Evolutionary conservation across 2,888 invertebrate genomes (phyloP).

Genomic region (Pilophorus perplexus): DNA sequence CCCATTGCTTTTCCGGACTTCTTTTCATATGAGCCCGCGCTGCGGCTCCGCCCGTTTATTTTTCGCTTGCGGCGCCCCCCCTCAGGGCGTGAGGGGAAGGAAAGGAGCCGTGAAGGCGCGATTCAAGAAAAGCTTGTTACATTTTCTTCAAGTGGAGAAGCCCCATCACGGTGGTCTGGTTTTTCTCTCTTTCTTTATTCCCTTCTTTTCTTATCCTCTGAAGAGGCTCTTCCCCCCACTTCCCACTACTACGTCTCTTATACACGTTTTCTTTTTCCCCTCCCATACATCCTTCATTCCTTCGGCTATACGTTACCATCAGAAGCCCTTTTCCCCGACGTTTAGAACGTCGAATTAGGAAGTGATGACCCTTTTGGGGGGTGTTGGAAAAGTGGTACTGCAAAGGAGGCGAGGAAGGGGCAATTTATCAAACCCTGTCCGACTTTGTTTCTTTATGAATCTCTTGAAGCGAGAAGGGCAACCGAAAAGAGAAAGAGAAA

Average conservation of each 20-base stretch:
- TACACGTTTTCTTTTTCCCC: conserved; percentile 8
- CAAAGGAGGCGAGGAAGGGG: background rate
- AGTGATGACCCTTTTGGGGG: conserved; percentile 34
- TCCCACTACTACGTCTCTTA: no score
- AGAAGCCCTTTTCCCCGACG: conserved; percentile 13
- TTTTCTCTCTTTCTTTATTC: conserved; percentile 11
- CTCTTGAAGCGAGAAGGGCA: background rate
- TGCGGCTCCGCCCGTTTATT: background rate
- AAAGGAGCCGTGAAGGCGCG: background rate
- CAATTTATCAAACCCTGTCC: conserved; percentile 39
- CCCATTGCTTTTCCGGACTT: conserved; percentile 5
- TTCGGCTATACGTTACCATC: conserved; percentile 32
- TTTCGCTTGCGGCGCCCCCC: no score
- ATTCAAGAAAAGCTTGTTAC: conserved; percentile 33
- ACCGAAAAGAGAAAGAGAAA: no score
- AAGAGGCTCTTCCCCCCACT: no score
- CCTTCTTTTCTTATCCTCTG: conserved; percentile 20
- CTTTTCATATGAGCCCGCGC: background rate
- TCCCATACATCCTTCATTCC: conserved; percentile 25
- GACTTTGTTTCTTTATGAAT: conserved; percentile 41
- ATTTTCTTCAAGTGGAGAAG: conserved; percentile 24
- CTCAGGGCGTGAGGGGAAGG: background rate
- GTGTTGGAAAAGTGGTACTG: background rate
- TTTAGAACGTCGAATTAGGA: conserved; percentile 40
- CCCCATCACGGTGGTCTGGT: background rate